Evolutionary conservation across 2,113 vertebrate genomes (phyloP).

Genomic region (Arizona elegans): DNA sequence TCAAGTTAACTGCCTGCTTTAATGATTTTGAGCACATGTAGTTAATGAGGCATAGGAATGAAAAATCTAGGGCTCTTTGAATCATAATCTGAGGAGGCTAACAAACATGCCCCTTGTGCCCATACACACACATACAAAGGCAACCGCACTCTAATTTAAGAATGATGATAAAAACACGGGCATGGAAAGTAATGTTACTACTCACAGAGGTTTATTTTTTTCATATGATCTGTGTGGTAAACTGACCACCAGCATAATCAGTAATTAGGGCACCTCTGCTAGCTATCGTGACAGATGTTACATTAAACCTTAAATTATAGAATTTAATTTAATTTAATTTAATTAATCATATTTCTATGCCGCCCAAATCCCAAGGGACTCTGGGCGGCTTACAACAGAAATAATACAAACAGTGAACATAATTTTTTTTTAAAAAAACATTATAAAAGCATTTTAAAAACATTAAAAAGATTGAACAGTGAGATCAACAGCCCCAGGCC

Average conservation of each 20-base stretch:
- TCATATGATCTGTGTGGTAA: neutral
- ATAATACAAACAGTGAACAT: too few relatives aligned
- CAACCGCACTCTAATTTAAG: neutral
- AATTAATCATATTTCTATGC: too few relatives aligned
- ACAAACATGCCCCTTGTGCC: neutral
- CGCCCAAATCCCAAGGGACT: too few relatives aligned
- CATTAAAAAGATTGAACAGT: too few relatives aligned
- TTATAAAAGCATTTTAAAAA: too few relatives aligned
- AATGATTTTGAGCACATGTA: constrained; percentile 34
- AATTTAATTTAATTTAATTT: too few relatives aligned
- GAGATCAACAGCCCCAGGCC: too few relatives aligned
- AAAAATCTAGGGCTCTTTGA: constrained; percentile 2
- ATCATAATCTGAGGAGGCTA: neutral
- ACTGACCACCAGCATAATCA: neutral
- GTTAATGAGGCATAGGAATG: constrained; percentile 16
- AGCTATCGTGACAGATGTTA: neutral
- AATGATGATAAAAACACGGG: neutral
- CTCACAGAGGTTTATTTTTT: neutral
- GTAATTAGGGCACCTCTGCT: too few relatives aligned
- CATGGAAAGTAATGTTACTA: neutral
- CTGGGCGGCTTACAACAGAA: too few relatives aligned
- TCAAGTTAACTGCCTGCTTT: constrained; percentile 47
- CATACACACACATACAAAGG: neutral
- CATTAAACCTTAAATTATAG: neutral
- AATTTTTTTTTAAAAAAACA: too few relatives aligned